Conservation (phyloP, 2,113 vertebrate species). For the Phyllopteryx taeniolatus region DNA sequence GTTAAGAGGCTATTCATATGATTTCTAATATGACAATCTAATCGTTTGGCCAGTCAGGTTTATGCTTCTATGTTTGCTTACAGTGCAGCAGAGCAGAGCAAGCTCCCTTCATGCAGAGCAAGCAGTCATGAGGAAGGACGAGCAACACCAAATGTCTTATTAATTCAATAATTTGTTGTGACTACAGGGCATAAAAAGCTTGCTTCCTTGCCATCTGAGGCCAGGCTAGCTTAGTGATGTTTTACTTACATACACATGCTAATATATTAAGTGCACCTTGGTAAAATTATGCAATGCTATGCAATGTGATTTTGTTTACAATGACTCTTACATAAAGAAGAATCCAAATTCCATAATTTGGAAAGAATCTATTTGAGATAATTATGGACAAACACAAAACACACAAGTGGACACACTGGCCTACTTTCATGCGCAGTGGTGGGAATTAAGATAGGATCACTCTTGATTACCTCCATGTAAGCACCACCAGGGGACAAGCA, state of each 20-base stretch:
- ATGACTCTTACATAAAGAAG: background rate
- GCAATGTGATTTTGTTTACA: too few species aligned
- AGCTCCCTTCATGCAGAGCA: conserved; percentile 67
- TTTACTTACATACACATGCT: conserved; percentile 47
- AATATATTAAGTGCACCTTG: conserved; percentile 7
- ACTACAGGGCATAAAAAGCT: conserved; percentile 75
- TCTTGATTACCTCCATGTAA: conserved; percentile 65
- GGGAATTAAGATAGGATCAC: conserved; percentile 62
- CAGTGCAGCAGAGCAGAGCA: conserved; percentile 50
- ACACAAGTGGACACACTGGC: conserved; percentile 53
- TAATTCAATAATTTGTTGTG: conserved; percentile 77
- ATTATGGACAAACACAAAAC: conserved; percentile 19
- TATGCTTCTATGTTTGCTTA: conserved; percentile 40
- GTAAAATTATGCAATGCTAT: background rate
- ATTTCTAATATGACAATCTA: conserved; percentile 15
- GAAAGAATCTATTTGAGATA: background rate
- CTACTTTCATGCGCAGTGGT: conserved; percentile 73
- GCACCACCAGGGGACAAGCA: conserved; percentile 63
- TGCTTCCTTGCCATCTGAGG: conserved; percentile 76
- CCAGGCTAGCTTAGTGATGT: conserved; percentile 59
- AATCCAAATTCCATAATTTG: background rate
- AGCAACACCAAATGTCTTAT: conserved; percentile 79
- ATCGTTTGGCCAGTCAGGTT: conserved; percentile 49
- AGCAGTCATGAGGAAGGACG: conserved; percentile 74
- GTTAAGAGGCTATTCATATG: background rate